Conservation (phyloP, 1,140 invertebrate genomes). For the Cydia fagiglandana region DNA sequence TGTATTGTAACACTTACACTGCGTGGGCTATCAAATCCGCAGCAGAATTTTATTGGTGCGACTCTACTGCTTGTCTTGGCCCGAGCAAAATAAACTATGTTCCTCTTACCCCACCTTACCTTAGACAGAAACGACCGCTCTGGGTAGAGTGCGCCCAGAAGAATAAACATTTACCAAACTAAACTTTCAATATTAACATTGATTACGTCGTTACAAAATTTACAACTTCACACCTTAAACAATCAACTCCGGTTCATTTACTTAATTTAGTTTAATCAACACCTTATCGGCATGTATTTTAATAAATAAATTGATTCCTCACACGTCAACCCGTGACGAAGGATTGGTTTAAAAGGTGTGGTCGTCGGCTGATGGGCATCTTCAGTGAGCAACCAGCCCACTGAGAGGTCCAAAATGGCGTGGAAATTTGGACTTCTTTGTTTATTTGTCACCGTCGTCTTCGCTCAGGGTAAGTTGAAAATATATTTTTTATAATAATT, state of each 20-base stretch:
- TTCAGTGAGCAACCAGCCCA: constrained; percentile 59
- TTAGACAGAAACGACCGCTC: background rate
- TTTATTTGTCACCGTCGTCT: constrained; percentile 37
- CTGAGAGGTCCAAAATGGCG: constrained; percentile 46
- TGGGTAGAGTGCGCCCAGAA: background rate
- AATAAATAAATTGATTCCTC: constrained; percentile 53
- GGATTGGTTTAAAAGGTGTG: constrained; percentile 50
- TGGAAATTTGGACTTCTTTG: constrained; percentile 35
- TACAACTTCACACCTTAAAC: constrained; percentile 27
- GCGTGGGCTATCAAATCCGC: too few relatives aligned
- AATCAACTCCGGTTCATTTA: constrained; percentile 44
- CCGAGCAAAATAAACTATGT: too few relatives aligned
- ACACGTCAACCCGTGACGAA: constrained; percentile 42
- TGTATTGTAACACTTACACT: too few relatives aligned
- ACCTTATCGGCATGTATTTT: constrained; percentile 19
- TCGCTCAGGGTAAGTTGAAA: constrained; percentile 40
- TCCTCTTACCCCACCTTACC: too few relatives aligned
- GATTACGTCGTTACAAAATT: background rate
- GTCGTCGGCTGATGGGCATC: constrained; percentile 38
- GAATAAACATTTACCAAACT: background rate
- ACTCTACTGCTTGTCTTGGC: too few relatives aligned
- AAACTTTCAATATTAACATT: background rate
- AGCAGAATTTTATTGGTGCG: too few relatives aligned
- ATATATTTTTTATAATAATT: too few relatives aligned
- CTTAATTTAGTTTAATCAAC: constrained; percentile 27